Base-by-base conservation (phyloP, 2,888 invertebrate genomes). In the Limnephilus lunatus region DNA sequence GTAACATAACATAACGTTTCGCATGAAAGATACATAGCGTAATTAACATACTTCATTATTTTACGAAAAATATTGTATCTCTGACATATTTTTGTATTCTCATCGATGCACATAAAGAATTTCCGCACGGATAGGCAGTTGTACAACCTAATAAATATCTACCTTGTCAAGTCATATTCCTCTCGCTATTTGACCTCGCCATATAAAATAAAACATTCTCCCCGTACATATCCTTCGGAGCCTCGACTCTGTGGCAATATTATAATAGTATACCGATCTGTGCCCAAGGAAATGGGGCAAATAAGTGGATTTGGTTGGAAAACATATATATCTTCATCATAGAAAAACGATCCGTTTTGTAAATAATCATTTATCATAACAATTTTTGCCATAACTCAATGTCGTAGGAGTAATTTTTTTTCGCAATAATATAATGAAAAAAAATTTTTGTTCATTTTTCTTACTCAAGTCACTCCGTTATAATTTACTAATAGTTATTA, bases 141-240 rank as follows among this genome's bases (percentile, higher is more conserved):
- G 31, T 85, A 39, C 31, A 35, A 85, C n/a, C 87, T 87, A 87
- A 87, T 87, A 87, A 87, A 87, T 87, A 53, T 87, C 53, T 68
- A 68, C 53, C 68, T 68, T 87, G 68, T 87, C 87, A 53, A 30
- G n/a, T 30, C 31, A 30, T 68, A 53, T 87, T 31, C 87, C 87
- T 53, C n/a, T 31, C 87, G 87, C 87, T 39, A 31, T 53, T 87
- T 87, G 7, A 31, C 31, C 87, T n/a, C 7, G 15, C 31, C 25
- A 30, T 30, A 53, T 32, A 48, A 15, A 68, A 87, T 85, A 85
- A 44, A 85, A 85, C 31, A 85, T 82, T 82, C 39, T 32, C 9
- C 25, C 25, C 85, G 9, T 4, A 85, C 39, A 39, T 85, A 15
- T 85, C 19, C 32, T 25, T 39, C 19, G 25, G 12, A 85, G 39